Base-by-base conservation (phyloP, 1,140 invertebrate species). In the Aleiodes sp. region DNA sequence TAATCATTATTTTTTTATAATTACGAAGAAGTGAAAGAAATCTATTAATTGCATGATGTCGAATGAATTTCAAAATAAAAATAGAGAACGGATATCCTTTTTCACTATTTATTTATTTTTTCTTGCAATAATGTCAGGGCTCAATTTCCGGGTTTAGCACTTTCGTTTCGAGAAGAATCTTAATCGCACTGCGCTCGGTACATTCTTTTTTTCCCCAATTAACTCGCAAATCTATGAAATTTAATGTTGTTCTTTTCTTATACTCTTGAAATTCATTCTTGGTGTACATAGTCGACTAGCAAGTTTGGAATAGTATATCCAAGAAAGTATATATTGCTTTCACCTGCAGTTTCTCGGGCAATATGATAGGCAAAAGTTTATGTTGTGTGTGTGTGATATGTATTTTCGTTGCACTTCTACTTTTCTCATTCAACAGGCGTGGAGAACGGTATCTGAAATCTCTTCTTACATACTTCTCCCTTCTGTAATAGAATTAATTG, bases 351-450 rank as follows among this genome's bases (percentile, higher is more conserved):
- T 52, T 52, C 46, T 52, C 46, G 21, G 21, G 46, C 46, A 19
- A 16, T 52, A 46, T 46, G n/a, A 2, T 46, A 81, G 80, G 78
- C 57, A 46, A 64, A 60, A 71, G 65, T 72, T 72, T 72, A 60
- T 72, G 14, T 16, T 52, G 46, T 52, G 10, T 52, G 9, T 8
- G 46, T 52, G n/a, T n/a, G n/a, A n/a, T n/a, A 72, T 24, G 9
- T 39, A 35, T 52, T 37, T 37, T 59, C 21, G 10, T 16, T 52
- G 64, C 33, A 56, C 64, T 68, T 68, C 65, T 60, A 72, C 70
- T 68, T 72, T 72, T 72, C 70, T 41, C 67, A 63, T 31, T 31
- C 67, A 69, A 29, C 68, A 59, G 68, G 62, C 68, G 68, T 70
- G 68, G 52, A 70, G 57, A 70, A 46, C 52, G n/a, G 64, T 39